A percentile compares a stretch with the other conserved stretches of the same genome.
Evolutionary conservation across 2,113 vertebrate species (phyloP).

Genomic region (Thunnus maccoyii): DNA sequence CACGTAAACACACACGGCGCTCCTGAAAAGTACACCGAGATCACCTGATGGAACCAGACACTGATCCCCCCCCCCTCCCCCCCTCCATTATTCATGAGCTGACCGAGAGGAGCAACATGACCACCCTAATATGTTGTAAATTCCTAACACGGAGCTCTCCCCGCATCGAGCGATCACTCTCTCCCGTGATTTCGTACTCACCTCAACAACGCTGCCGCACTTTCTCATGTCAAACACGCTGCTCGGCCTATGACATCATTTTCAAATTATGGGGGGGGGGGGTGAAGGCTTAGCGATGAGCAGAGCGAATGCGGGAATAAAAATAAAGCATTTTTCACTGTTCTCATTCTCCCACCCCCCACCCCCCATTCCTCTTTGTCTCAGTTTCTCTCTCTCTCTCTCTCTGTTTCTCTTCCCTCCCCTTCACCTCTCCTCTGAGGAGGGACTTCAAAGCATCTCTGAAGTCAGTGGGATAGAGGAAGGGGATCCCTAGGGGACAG

Average conservation of each 20-base stretch:
- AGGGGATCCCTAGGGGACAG: constrained; percentile 64
- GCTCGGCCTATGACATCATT: constrained; percentile 46
- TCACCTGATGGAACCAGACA: constrained; percentile 78
- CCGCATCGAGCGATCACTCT: not conserved
- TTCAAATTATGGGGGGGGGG: constrained; percentile 28
- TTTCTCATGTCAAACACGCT: constrained; percentile 20
- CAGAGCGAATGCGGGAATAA: constrained; percentile 13
- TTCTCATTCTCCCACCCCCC: not conserved
- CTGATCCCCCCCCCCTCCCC: constrained; percentile 21
- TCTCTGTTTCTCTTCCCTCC: constrained; percentile 18
- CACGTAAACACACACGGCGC: constrained; percentile 12
- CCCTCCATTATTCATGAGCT: constrained; percentile 78
- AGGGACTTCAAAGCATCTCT: constrained; percentile 82
- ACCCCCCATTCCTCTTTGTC: constrained; percentile 39
- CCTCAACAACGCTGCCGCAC: not conserved
- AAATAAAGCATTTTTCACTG: constrained; percentile 37
- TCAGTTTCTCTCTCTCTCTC: constrained; percentile 2
- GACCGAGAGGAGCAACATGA: constrained; percentile 42
- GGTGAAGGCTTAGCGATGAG: not conserved
- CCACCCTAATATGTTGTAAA: constrained; percentile 47
- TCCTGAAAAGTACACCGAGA: constrained; percentile 67
- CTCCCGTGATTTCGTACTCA: not conserved
- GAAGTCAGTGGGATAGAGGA: constrained; percentile 74
- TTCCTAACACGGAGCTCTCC: constrained; percentile 35
- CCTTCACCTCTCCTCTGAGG: constrained; percentile 61